Evolutionary conservation across 1,140 invertebrate genomes (phyloP), one percentile per base, ranked within the genome.

Genomic region (Branchinecta lynchi): DNA sequence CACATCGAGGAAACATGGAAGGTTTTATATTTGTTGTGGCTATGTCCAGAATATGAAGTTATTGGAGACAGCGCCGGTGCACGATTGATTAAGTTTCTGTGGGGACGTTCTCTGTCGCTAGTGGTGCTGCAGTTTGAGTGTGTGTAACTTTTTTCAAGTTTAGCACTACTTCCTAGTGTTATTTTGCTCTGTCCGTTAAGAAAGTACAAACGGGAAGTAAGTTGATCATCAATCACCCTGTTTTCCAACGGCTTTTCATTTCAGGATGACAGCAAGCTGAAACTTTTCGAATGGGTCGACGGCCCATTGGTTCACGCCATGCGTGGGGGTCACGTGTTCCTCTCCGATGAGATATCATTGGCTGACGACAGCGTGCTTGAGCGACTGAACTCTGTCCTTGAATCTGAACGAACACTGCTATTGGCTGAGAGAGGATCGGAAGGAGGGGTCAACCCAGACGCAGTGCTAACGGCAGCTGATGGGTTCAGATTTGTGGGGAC

Each of bases 301-400:
- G 97, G 97, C 15, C 94, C 95, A 7, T 81, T 99, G 17, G 88
- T 99, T 67, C 80, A 85, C 69, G 87, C 96, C 0, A 97, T 99
- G 95, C 83, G 84, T 73, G 80, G 85, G 17, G 96, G 96, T 0
- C 82, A 85, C 68, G 82, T 94, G 71, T 96, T 99, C 76, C 81
- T 99, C 43, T 90, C 96, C 0, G 97, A 99, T 81, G 97, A 99
- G 85, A 99, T 99, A 73, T 99, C 97, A 5, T 80, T 99, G 51
- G 96, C 97, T 0, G 96, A 99, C 78, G 97, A 99, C 75, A 98
- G 96, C 74, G 97, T 99, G 8, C 80, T 99, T 65, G 97, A 99
- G 80, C 82, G 97, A 76, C 78, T 99, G 15, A 99, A 99, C 81
- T 96, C 93, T 21, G 84, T 99, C 45, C 68, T 75, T 75, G 97